phyloP scores from a whole-genome alignment of 2,113 vertebrate genomes.

The human (Homo sapiens) region GRCh38 chr16:56545001-56545500 shows the following conservation, averaged over 20 bases:
- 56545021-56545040: background rate
- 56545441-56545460: no score
- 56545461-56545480: no score
- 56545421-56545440: no score
- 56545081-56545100: background rate
- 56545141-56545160: background rate
- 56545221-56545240: background rate
- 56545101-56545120: background rate
- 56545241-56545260: background rate
- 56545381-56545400: no score
- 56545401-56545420: no score
- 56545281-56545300: background rate
- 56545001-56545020: background rate
- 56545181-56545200: background rate
- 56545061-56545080: slow-evolving; percentile 19
- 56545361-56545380: no score
- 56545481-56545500: no score
- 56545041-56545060: background rate
- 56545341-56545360: no score
- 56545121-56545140: background rate
- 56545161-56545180: background rate
- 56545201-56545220: background rate
- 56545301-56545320: background rate
- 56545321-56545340: background rate
- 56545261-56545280: background rate